Evolutionary conservation across 2,797 vertebrate species (phyloP), one percentile per base, ranked within the genome.

Genomic region (Scyliorhinus canicula): DNA sequence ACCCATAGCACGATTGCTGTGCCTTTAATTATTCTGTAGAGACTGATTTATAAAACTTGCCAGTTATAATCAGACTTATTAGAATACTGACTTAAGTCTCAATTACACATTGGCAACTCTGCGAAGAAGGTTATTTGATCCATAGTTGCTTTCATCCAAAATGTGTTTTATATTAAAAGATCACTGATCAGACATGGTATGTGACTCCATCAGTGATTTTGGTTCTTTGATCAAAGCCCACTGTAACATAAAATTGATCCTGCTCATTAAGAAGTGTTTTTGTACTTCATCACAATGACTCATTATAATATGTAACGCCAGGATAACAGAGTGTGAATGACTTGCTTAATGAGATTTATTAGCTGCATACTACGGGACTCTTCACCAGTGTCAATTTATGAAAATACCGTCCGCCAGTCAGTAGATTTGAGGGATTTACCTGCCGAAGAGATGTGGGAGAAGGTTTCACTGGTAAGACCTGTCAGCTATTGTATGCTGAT

Each of bases 321-420:
- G 96, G 95, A 96, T 95, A 96, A 96, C 79, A 95, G 93, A 95
- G 93, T 95, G 95, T 95, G 96, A 96, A 96, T 96, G 95, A 91
- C 95, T 95, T 96, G 96, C 97, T 96, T 97, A 97, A 97, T 96
- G 97, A 98, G 97, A 97, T 96, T 96, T 97, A 96, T 96, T 96
- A 97, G 96, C 95, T 95, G 95, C 95, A 96, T 91, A 1, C 95
- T 95, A 94, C 95, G 71, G 96, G 95, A 96, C 95, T 95, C 93
- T 95, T 96, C 95, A 96, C 95, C 95, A 57, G 95, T 16, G 63
- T 82, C 95, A 95, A 95, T 95, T 96, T 95, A 96, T 97, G 95
- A 96, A 97, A 90, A 97, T 96, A 95, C 95, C 95, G 95, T 95
- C 96, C 97, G 97, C 96, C 96, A 26, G 63, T 35, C 60, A 96